These are phyloP conservation scores for Atrina japonica DNA, from an alignment of 2,888 invertebrate species.

Conservation along the genomic window DNA sequence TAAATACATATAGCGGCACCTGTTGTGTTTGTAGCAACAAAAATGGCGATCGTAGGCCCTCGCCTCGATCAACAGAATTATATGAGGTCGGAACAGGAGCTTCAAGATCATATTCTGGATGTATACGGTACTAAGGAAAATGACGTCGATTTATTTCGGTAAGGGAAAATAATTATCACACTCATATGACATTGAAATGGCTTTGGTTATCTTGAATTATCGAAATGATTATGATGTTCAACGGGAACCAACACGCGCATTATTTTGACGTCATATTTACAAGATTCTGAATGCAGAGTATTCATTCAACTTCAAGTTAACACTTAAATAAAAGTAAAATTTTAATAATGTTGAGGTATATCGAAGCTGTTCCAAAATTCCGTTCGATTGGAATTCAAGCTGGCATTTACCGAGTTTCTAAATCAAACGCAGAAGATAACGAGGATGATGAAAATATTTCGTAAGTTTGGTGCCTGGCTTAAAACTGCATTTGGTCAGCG, in stretches of 20 bases:
- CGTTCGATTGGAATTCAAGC: slow-evolving; percentile 36
- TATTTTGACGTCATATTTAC: slow-evolving; percentile 10
- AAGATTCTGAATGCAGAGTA: too few species aligned
- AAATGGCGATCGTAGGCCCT: slow-evolving; percentile 62
- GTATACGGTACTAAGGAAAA: slow-evolving; percentile 62
- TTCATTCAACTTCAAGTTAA: too few species aligned
- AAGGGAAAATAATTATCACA: slow-evolving; percentile 5
- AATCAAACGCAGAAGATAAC: too few species aligned
- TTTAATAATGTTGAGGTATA: slow-evolving; percentile 13
- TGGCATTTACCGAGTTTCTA: slow-evolving; percentile 31
- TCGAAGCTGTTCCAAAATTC: slow-evolving; percentile 29
- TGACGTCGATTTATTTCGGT: slow-evolving; percentile 68
- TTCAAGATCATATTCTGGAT: slow-evolving; percentile 66
- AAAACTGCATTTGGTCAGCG: too few species aligned
- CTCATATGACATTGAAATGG: neutral
- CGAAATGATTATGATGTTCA: neutral
- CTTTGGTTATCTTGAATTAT: neutral
- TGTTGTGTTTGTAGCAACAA: slow-evolving; percentile 60
- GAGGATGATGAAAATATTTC: too few species aligned
- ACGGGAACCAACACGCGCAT: slow-evolving; percentile 1
- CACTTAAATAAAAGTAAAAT: too few species aligned
- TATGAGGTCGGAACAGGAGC: slow-evolving; percentile 61
- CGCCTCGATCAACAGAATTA: slow-evolving; percentile 57
- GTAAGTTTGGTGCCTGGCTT: too few species aligned
- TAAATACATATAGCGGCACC: slow-evolving; percentile 14